Evolutionary conservation across 2,797 vertebrate genomes (phyloP).

Genomic region (Sebastes goodei): DNA sequence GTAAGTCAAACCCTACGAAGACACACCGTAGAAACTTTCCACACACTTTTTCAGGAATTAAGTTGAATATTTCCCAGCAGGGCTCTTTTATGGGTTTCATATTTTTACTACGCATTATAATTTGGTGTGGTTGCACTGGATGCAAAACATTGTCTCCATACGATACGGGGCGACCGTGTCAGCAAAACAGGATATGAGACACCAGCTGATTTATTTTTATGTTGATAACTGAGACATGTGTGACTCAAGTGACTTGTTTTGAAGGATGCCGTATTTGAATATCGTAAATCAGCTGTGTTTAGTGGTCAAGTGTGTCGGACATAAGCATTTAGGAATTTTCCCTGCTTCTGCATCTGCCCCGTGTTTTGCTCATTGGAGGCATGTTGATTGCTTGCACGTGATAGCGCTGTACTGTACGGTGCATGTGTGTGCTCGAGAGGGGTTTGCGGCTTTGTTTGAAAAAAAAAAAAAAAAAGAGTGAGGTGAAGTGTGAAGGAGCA

Average conservation of each 20-base stretch:
- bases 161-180: neutral
- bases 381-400: conserved; percentile 59
- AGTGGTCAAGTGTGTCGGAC: conserved; percentile 30
- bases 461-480: neutral
- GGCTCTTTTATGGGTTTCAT: conserved; percentile 15
- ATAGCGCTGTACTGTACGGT: conserved; percentile 4
- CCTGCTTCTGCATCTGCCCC: conserved; percentile 37
- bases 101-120: conserved; percentile 5
- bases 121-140: neutral
- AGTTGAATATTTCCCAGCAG: neutral
- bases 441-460: conserved; percentile 31
- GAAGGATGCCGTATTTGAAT: conserved; percentile 11
- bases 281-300: conserved; percentile 49
- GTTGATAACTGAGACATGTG: conserved; percentile 23
- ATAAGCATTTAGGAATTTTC: conserved; percentile 40
- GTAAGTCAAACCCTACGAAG: conserved; percentile 67
- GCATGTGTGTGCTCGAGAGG: conserved; percentile 27
- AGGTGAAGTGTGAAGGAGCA: conserved; percentile 3
- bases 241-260: conserved; percentile 41
- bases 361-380: conserved; percentile 52
- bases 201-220: conserved; percentile 25
- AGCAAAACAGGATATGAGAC: conserved; percentile 30
- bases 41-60: conserved; percentile 13
- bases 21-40: neutral
- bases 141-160: conserved; percentile 5